Evolutionary conservation across 1,140 invertebrate species (phyloP).

Genomic region (Drosophila hydei): DNA sequence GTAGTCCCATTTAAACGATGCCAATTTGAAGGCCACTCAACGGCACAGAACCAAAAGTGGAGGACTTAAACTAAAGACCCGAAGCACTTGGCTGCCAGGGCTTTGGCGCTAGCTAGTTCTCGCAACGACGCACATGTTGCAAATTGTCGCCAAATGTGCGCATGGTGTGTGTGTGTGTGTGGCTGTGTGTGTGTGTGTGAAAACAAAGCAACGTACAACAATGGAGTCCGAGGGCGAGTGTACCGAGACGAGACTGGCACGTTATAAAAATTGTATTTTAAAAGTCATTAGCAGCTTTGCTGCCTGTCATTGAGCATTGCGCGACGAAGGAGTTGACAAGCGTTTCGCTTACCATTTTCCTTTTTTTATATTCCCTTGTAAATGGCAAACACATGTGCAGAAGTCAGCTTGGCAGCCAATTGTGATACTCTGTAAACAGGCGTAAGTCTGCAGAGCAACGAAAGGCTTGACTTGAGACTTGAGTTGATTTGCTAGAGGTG

Average conservation of each 20-base stretch:
- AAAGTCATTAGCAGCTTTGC: constrained; percentile 63
- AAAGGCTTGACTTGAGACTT: not conserved
- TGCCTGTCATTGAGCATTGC: constrained; percentile 46
- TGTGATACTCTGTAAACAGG: constrained; percentile 19
- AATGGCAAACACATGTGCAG: constrained; percentile 29
- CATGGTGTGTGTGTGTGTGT: constrained; percentile 3
- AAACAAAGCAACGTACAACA: constrained; percentile 13
- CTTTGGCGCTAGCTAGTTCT: constrained; percentile 38
- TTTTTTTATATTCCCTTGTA: constrained; percentile 12
- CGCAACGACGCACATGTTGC: constrained; percentile 51
- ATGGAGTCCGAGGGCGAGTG: constrained; percentile 28
- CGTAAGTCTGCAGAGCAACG: not conserved
- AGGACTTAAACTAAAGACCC: constrained; percentile 13
- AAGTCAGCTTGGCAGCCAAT: constrained; percentile 16
- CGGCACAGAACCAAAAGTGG: constrained; percentile 30
- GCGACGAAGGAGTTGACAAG: constrained; percentile 16
- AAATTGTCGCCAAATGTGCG: constrained; percentile 55
- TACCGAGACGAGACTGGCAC: constrained; percentile 27
- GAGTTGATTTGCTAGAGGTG: too few species aligned
- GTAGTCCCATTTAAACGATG: constrained; percentile 51
- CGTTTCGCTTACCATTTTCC: constrained; percentile 37
- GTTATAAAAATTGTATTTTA: constrained; percentile 62
- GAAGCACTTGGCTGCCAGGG: constrained; percentile 10
- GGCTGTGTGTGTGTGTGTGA: not conserved
- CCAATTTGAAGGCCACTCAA: constrained; percentile 55